Base-by-base conservation (phyloP, 1,140 invertebrate genomes). In the Paracyclopina nana region DNA sequence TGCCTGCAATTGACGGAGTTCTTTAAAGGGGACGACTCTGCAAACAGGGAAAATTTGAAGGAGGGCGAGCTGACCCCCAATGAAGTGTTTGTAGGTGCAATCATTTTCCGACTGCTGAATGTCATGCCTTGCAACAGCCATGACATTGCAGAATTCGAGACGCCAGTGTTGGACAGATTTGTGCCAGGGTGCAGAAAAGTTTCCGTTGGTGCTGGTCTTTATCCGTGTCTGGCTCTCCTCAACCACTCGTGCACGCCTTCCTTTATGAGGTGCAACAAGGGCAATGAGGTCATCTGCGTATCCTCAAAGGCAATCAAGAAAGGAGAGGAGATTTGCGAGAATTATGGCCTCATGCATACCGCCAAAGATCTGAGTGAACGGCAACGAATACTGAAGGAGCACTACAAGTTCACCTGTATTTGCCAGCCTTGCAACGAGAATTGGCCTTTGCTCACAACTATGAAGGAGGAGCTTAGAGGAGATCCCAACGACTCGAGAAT, bases 341-440 rank as follows among this genome's bases (percentile, higher is more conserved):
- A 71, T 52, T 76, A 76, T 59, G 73, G 73, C 18, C 68, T 67
- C 9, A 62, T 72, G 24, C 74, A 69, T 60, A 61, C 72, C 1
- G 61, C 60, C 2, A 64, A 65, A 28, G 30, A 56, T 2, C 60
- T 55, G 49, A 43, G 59, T 12, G 57, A 64, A 9, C 61, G 74
- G 26, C 59, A 61, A 18, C 53, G 62, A 18, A 60, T 65, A 43
- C 61, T 75, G 6, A 50, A 56, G 12, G 59, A 63, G 20, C 73
- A 74, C 56, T 76, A 75, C 60, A 65, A 64, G 57, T 75, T 76
- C 54, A 44, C 60, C 0, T 75, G 74, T 48, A 51, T 54, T 12
- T 76, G 73, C 55, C 57, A 62, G 20, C 65, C 74, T 6, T 76
- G 74, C 55, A 46, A 53, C 8, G 60, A 62, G 12, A 60, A 73